Base-by-base conservation (phyloP, 2,888 invertebrate species). In the Drosophila stalkeri region DNA sequence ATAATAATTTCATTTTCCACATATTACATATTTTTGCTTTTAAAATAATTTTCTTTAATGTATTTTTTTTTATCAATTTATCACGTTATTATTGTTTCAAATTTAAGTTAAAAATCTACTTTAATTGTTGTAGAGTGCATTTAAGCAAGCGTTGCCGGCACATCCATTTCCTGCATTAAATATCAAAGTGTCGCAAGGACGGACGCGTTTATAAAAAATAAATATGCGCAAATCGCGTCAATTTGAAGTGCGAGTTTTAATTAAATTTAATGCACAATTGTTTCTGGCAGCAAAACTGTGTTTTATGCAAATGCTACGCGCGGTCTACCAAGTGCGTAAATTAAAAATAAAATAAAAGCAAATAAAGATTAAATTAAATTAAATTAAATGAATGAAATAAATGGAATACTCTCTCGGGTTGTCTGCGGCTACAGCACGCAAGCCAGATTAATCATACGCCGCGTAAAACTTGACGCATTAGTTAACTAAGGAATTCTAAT, bases 391-490 rank as follows among this genome's bases (percentile, higher is more conserved):
- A 27, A 64, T 57, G 41, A 47, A 76, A 71, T 62, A 51, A 39
- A 69, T 64, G 46, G 56, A 76, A 71, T 43, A 41, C 6, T 27
- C 41, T 60, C 37, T 37, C 51, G 44, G 37, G 11, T 16, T 51
- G 63, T 44, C 61, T 54, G 62, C 18, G 68, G 64, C 57, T 51
- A 31, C 43, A 35, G 33, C 75, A 75, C 80, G 73, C 77, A 65
- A 77, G 61, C 52, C 73, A 71, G 61, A 81, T 80, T 80, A 80
- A 77, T 77, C 80, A 80, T 73, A 77, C 80, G 81, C 65, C 77
- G 73, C 77, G 73, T 80, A 70, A 57, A 68, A 73, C 77, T 67
- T 65, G 80, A 73, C 80, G 77, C 72, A 80, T 80, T 79, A 66
- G 72, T 46, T 59, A 64, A 66, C 62, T 65, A 56, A 63, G 35